Conservation (phyloP, 1,140 invertebrate species). For the Cydia pomonella region DNA sequence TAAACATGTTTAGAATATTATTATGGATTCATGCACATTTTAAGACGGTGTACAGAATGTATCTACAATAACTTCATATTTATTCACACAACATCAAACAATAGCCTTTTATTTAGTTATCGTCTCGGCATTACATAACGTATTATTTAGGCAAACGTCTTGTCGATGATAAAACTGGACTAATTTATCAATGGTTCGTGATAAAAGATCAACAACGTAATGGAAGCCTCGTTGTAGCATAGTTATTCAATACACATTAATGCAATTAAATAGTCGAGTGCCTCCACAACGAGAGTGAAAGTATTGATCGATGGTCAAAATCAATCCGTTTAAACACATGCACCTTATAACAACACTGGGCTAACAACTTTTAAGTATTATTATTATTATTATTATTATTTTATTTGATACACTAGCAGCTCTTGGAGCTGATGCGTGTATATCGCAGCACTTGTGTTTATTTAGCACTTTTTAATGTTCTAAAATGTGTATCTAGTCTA, state of each 20-base stretch:
- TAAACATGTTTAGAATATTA: no score
- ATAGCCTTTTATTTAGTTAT: no score
- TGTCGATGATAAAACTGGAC: not conserved
- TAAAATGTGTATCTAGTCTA: no score
- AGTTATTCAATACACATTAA: slow-evolving; percentile 9
- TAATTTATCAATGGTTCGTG: not conserved
- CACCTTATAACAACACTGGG: not conserved
- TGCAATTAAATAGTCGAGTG: slow-evolving; percentile 23
- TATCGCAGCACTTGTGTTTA: no score
- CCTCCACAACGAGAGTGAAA: slow-evolving; percentile 22
- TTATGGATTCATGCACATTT: no score
- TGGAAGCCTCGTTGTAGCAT: slow-evolving; percentile 3
- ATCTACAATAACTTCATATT: no score
- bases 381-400: no score
- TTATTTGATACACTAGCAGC: no score
- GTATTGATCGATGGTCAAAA: slow-evolving; percentile 4
- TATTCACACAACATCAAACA: no score
- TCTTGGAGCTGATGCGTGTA: no score
- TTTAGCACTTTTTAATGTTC: no score
- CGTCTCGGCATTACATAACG: not conserved
- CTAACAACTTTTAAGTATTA: slow-evolving; percentile 10
- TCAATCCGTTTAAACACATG: not conserved
- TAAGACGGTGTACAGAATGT: no score
- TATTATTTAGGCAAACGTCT: not conserved
- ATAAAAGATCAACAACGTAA: slow-evolving; percentile 3